Evolutionary conservation across 2,888 invertebrate genomes (phyloP), one percentile per base, ranked within the genome.

Genomic region (Rhyacophila evoluta): DNA sequence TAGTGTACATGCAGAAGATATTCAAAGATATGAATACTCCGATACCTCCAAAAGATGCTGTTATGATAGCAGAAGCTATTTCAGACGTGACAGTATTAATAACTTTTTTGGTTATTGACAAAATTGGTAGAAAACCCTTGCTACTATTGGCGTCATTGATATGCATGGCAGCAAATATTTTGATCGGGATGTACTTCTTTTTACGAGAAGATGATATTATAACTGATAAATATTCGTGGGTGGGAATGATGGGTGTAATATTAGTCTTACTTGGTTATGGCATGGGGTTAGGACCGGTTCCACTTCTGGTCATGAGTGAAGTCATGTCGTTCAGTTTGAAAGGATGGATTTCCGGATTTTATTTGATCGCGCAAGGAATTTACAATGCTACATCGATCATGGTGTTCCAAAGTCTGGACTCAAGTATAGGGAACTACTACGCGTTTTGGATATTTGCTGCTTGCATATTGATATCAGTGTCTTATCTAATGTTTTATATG

Each of bases 1-100:
- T 87, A 29, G 86, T 87, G 0, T 89, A 89, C 79, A 87, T 88
- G 33, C 87, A 88, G 81, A 86, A 86, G 27, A 88, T 89, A 10
- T 85, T 89, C 10, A 85, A 84, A 11, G 85, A 85, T 38, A 86
- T 85, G 19, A 84, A 85, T 10, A 85, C 86, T 4, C 85, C 84
- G 1, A 80, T 87, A 4, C 84, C 85, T 0, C 86, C 88, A 0
- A 86, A 85, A 4, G 81, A 85, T 0, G 86, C 87, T 0, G 87
- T 88, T 11, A 87, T 89, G 41, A 84, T 88, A 71, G 83, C 87
- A 67, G 88, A 88, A 71, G 82, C 85, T 1, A 80, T 88, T 11
- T 87, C 88, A 71, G 82, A 88, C 27, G 83, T 85, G 0, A 87
- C 87, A 74, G 83, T 79, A 1, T 72, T 80, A 19, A 36, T 77